These are phyloP conservation scores for Drosophila truncata DNA, from an alignment of 1,140 invertebrate genomes.

Conservation along the genomic window DNA sequence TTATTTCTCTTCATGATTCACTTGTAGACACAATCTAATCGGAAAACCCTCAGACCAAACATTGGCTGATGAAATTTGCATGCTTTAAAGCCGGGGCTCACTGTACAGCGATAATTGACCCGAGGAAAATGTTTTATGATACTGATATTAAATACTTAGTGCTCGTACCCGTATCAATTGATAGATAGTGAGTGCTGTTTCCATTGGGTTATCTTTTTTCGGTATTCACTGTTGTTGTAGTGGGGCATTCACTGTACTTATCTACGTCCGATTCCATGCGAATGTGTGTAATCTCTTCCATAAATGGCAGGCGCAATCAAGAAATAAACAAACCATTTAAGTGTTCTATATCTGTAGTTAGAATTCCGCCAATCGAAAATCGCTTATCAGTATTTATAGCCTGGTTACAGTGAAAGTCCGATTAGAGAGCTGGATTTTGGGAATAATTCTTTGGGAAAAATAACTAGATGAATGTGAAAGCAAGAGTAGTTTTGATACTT, in stretches of 20 bases:
- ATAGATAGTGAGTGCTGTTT: constrained; percentile 5
- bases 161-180: constrained; percentile 7
- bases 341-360: constrained; percentile 13
- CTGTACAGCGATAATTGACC: constrained; percentile 17
- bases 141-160: constrained; percentile 7
- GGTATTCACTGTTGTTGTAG: background rate
- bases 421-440: background rate
- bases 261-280: constrained; percentile 10
- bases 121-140: background rate
- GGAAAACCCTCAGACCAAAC: constrained; percentile 9
- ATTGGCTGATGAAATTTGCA: constrained; percentile 50
- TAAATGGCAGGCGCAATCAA: constrained; percentile 38
- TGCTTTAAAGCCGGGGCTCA: constrained; percentile 12
- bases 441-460: background rate
- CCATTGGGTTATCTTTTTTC: constrained; percentile 11
- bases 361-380: constrained; percentile 36
- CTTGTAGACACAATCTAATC: constrained; percentile 27
- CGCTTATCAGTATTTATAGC: constrained; percentile 52
- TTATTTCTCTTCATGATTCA: constrained; percentile 17
- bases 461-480: too few relatives aligned
- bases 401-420: constrained; percentile 17
- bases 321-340: constrained; percentile 47
- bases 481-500: background rate
- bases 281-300: constrained; percentile 28
- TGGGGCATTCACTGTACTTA: constrained; percentile 40